Conservation (phyloP, 2,113 vertebrate species). For the Lonchura striata region DNA sequence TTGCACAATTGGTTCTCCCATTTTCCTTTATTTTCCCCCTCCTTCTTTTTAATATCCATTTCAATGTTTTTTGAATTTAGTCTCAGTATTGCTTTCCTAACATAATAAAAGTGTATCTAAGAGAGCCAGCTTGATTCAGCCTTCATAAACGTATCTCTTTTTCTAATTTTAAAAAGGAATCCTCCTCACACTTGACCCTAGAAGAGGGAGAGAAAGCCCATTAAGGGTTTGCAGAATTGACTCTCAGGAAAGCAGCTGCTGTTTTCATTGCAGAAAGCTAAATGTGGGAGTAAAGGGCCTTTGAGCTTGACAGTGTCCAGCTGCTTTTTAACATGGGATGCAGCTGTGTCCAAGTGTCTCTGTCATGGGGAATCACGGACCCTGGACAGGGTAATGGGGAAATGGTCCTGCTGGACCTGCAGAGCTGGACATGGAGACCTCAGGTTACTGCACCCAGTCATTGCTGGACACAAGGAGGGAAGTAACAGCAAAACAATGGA, state of each 20-base stretch:
- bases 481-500: not conserved
- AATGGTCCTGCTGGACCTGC: not conserved
- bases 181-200: not conserved
- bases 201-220: not conserved
- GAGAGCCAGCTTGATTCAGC: not conserved
- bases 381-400: not conserved
- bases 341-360: not conserved
- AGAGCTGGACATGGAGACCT: not conserved
- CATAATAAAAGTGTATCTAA: not conserved
- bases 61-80: not conserved
- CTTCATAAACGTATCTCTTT: not conserved
- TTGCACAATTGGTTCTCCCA: not conserved
- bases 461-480: not conserved
- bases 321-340: not conserved
- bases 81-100: not conserved
- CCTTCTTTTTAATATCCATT: not conserved
- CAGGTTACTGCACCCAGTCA: not conserved
- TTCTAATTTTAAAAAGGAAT: constrained; percentile 17
- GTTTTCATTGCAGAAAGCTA: not conserved
- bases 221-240: not conserved
- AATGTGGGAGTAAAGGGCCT: not conserved
- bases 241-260: constrained; percentile 26
- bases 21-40: fast-evolving
- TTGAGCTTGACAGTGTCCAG: not conserved
- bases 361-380: fast-evolving